Conservation (phyloP, 2,113 vertebrate species). For the Catharus bicknelli region DNA sequence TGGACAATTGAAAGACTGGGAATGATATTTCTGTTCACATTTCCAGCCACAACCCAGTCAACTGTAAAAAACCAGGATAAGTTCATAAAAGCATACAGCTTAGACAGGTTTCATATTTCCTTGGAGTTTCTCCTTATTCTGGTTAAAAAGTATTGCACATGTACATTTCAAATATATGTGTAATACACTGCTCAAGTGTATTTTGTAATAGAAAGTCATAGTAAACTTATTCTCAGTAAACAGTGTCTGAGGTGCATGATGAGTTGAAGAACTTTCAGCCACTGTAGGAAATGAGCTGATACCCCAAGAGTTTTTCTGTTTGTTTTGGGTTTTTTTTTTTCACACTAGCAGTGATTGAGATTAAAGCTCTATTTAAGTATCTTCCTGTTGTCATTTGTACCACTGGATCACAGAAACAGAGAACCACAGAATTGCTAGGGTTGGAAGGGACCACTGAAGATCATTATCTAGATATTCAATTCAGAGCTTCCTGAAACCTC, state of each 20-base stretch:
- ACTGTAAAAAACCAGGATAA: not conserved
- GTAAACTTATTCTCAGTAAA: not conserved
- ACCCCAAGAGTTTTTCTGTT: not conserved
- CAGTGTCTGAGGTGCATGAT: not conserved
- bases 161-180: not conserved
- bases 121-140: not conserved
- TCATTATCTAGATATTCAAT: not conserved
- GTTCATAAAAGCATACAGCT: not conserved
- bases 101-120: not conserved
- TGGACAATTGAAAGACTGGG: not conserved
- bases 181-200: not conserved
- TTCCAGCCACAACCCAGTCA: not conserved
- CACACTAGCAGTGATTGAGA: not conserved
- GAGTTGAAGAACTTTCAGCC: not conserved
- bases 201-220: not conserved
- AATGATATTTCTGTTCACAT: not conserved
- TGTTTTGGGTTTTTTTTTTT: not conserved
- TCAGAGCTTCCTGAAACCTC: not conserved
- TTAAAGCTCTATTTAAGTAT: not conserved
- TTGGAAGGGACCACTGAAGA: not conserved
- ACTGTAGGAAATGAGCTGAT: not conserved
- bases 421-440: not conserved
- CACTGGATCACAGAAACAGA: not conserved
- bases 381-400: not conserved
- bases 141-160: accelerated